phyloP scores from a whole-genome alignment of 2,797 vertebrate genomes.

The Melanotaenia boesemani region DNA sequence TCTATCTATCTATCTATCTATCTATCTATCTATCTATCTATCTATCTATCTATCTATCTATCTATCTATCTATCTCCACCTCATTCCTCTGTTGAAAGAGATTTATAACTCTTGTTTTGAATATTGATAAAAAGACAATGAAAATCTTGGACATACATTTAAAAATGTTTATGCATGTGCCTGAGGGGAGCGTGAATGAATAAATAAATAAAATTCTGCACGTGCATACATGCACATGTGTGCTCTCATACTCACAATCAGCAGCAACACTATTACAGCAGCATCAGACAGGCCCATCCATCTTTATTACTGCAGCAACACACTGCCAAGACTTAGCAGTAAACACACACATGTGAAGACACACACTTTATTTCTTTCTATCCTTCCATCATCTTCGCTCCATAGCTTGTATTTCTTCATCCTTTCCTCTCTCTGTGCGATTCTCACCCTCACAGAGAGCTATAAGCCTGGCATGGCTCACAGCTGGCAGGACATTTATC shows the following conservation, averaged over 20 bases:
- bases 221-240: conserved; percentile 1
- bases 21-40: too few species aligned
- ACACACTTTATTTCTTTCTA: conserved; percentile 16
- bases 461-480: conserved; percentile 28
- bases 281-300: conserved; percentile 59
- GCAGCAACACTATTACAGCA: conserved; percentile 48
- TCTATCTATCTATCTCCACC: too few species aligned
- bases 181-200: conserved; percentile 31
- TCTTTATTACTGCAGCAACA: conserved; percentile 72
- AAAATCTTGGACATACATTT: conserved; percentile 3
- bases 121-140: conserved; percentile 23
- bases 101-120: conserved; percentile 7
- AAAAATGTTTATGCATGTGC: background rate
- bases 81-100: background rate
- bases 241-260: conserved; percentile 15
- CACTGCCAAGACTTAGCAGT: conserved; percentile 28
- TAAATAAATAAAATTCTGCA: conserved; percentile 18
- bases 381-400: conserved; percentile 32
- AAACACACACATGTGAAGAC: conserved; percentile 18
- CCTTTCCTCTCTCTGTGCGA: background rate
- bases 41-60: too few species aligned
- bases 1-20: too few species aligned
- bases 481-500: conserved; percentile 56
- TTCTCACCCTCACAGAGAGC: conserved; percentile 13
- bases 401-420: conserved; percentile 22